Evolutionary conservation across 2,797 vertebrate genomes (phyloP).

Genomic region (Ambastaia sidthimunki): DNA sequence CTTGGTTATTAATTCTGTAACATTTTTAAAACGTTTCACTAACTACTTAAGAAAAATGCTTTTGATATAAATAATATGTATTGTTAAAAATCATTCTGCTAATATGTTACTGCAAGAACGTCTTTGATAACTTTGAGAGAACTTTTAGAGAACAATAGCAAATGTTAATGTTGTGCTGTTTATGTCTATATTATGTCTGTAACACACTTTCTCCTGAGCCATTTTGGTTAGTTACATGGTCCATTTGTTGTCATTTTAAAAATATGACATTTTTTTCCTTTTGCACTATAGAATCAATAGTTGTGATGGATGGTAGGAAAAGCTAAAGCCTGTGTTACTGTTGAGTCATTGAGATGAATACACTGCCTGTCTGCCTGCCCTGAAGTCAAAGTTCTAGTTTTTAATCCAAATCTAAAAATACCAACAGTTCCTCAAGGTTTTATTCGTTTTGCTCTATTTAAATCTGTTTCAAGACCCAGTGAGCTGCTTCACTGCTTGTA

Average conservation of each 20-base stretch:
- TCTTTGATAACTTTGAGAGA: too few relatives aligned
- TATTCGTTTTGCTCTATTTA: not conserved
- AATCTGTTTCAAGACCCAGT: not conserved
- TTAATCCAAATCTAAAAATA: slow-evolving; percentile 33
- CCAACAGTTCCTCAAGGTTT: slow-evolving; percentile 13
- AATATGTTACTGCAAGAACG: too few relatives aligned
- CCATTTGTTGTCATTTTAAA: slow-evolving; percentile 31
- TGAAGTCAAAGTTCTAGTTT: slow-evolving; percentile 35
- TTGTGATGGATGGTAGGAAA: slow-evolving; percentile 46
- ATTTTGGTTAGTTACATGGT: slow-evolving; percentile 5
- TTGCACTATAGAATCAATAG: slow-evolving; percentile 47
- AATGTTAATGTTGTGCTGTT: not conserved
- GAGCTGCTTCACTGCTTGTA: not conserved
- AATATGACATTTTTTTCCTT: slow-evolving; percentile 1
- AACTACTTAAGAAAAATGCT: too few relatives aligned
- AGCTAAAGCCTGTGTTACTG: slow-evolving; percentile 36
- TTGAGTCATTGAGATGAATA: slow-evolving; percentile 44
- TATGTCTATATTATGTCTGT: not conserved
- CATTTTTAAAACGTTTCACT: too few relatives aligned
- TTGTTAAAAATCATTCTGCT: too few relatives aligned
- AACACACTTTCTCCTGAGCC: not conserved
- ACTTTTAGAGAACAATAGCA: too few relatives aligned
- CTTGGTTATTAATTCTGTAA: too few relatives aligned
- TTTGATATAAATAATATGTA: too few relatives aligned
- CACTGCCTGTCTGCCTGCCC: slow-evolving; percentile 8